Percentiles rank a stretch among this genome's conserved stretches.
These are phyloP conservation scores for Ammodytes marinus DNA, from an alignment of 2,113 vertebrate species.

Conservation along the genomic window DNA sequence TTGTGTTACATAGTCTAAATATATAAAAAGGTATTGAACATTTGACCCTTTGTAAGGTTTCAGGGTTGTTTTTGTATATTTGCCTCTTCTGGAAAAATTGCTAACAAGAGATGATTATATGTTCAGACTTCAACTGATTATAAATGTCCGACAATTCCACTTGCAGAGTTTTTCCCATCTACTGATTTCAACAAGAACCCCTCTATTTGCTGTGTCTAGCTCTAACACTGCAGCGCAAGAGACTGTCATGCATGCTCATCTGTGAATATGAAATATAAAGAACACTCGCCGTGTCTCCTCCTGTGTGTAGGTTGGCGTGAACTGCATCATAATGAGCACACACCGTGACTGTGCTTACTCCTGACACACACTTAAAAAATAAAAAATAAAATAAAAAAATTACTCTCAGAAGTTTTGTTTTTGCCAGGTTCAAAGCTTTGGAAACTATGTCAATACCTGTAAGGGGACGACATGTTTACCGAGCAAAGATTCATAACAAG, in stretches of 20 bases:
- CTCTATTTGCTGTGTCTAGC: neutral
- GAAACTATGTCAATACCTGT: constrained; percentile 79
- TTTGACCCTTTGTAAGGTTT: neutral
- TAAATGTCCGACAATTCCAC: neutral
- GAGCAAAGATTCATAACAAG: constrained; percentile 65
- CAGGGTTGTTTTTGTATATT: neutral
- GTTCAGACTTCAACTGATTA: neutral
- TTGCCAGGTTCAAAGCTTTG: constrained; percentile 75
- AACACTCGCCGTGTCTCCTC: neutral
- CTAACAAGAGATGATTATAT: neutral
- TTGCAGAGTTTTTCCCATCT: neutral
- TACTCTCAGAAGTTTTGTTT: constrained; percentile 60
- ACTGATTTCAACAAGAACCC: neutral
- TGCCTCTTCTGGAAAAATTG: neutral
- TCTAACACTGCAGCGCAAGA: neutral
- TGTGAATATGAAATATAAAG: constrained; percentile 5
- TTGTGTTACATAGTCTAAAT: neutral
- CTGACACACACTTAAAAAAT: constrained; percentile 24
- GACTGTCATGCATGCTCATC: neutral
- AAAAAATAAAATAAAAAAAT: too few relatives aligned
- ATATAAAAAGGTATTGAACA: neutral
- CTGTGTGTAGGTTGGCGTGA: constrained; percentile 15
- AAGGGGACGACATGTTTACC: constrained; percentile 72
- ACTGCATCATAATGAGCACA: constrained; percentile 31
- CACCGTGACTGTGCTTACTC: constrained; percentile 38